These are phyloP conservation scores for Acromyrmex echinatior DNA, from an alignment of 1,140 invertebrate genomes.

Conservation along the genomic window DNA sequence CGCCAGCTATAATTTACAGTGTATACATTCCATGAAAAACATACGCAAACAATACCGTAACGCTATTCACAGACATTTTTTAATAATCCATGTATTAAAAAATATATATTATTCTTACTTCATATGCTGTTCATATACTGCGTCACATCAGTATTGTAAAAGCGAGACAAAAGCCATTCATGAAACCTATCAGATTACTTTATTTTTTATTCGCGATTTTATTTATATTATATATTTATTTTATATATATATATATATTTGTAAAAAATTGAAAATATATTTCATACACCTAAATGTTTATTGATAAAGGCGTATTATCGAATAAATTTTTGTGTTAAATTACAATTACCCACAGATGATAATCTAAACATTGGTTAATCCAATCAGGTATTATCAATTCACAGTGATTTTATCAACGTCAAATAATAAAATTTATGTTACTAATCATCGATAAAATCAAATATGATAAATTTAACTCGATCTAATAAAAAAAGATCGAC, in stretches of 20 bases:
- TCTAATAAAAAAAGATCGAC: not conserved
- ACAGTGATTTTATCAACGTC: not conserved
- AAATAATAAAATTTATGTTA: not conserved
- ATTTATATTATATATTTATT: not conserved
- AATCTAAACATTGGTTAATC: not conserved
- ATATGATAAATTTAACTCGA: not conserved
- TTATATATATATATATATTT: not conserved
- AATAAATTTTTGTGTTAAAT: not conserved
- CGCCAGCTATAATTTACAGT: no score
- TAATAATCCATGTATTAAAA: not conserved
- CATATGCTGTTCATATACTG: not conserved
- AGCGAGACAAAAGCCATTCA: not conserved
- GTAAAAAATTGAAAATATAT: not conserved
- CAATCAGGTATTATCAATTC: not conserved
- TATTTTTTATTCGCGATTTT: not conserved
- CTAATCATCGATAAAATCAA: not conserved
- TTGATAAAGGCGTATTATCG: not conserved
- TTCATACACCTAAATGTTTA: not conserved
- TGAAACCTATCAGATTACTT: not conserved
- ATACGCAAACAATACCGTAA: constrained; percentile 20
- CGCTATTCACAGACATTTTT: not conserved
- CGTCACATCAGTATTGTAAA: not conserved
- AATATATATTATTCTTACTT: not conserved
- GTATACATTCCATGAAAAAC: not conserved
- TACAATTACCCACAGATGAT: not conserved